Evolutionary conservation across 1,140 invertebrate genomes (phyloP).

Genomic region (Sarcophaga peregrina): DNA sequence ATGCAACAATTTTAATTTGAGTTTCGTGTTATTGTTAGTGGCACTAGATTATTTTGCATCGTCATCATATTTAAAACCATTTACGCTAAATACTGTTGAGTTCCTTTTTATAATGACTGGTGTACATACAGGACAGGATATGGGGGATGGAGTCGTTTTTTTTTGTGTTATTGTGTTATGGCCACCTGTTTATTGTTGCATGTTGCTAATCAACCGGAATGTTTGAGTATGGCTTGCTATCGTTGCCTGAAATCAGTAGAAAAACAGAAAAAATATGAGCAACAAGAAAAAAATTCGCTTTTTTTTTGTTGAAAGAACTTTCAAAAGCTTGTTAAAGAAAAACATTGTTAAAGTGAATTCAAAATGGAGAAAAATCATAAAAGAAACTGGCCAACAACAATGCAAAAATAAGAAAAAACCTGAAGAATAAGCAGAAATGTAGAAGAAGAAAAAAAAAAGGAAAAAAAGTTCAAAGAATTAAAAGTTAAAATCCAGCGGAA

Average conservation of each 20-base stretch:
- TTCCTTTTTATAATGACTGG: too few species aligned
- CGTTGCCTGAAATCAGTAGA: neutral
- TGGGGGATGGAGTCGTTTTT: too few species aligned
- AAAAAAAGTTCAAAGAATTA: neutral
- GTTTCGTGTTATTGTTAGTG: too few species aligned
- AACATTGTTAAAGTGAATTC: neutral
- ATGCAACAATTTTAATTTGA: too few species aligned
- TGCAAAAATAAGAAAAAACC: too few species aligned
- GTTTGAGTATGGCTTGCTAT: neutral
- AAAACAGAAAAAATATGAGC: too few species aligned
- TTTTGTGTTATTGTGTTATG: too few species aligned
- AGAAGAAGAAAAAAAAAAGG: neutral
- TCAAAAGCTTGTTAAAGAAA: neutral
- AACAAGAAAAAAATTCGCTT: neutral
- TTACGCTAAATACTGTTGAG: too few species aligned
- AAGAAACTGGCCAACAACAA: neutral
- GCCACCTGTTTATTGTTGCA: neutral
- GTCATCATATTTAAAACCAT: too few species aligned
- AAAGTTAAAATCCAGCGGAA: constrained; percentile 20
- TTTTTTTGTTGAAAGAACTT: neutral
- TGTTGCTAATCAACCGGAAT: neutral
- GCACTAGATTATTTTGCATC: too few species aligned
- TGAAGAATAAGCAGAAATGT: neutral
- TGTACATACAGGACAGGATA: too few species aligned
- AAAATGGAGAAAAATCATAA: neutral